Percentiles rank a stretch among this genome's conserved stretches.
These are phyloP conservation scores for Spisula subtruncata DNA, from an alignment of 2,888 invertebrate genomes.

Conservation along the genomic window DNA sequence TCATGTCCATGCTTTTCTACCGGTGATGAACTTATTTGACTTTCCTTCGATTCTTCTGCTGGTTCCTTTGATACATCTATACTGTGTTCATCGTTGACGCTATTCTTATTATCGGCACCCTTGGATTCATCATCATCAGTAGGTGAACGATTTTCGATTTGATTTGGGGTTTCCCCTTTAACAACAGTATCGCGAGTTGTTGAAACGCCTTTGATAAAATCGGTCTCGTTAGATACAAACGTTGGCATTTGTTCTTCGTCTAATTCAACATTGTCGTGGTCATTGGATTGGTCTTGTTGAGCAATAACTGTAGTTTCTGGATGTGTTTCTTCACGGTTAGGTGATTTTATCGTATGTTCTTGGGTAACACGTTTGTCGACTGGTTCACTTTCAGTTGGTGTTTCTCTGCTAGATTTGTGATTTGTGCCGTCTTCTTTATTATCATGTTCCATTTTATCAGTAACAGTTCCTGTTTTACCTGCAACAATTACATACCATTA, in stretches of 20 bases:
- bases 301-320: not conserved
- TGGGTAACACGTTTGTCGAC: not conserved
- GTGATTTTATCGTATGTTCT: not conserved
- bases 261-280: not conserved
- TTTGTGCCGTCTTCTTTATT: not conserved
- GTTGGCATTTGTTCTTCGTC: constrained; percentile 10
- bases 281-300: not conserved
- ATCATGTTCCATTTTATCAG: not conserved
- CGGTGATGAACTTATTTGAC: no score
- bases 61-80: not conserved
- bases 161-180: not conserved
- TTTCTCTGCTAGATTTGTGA: not conserved
- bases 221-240: not conserved
- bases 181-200: not conserved
- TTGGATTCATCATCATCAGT: not conserved
- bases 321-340: not conserved
- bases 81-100: not conserved
- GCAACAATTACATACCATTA: not conserved
- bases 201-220: not conserved
- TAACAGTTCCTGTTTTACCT: not conserved
- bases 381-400: not conserved
- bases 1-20: no score
- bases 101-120: not conserved
- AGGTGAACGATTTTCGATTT: not conserved
- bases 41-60: not conserved